Evolutionary conservation across 2,888 invertebrate genomes (phyloP).

Genomic region (Lacanobia oleracea): DNA sequence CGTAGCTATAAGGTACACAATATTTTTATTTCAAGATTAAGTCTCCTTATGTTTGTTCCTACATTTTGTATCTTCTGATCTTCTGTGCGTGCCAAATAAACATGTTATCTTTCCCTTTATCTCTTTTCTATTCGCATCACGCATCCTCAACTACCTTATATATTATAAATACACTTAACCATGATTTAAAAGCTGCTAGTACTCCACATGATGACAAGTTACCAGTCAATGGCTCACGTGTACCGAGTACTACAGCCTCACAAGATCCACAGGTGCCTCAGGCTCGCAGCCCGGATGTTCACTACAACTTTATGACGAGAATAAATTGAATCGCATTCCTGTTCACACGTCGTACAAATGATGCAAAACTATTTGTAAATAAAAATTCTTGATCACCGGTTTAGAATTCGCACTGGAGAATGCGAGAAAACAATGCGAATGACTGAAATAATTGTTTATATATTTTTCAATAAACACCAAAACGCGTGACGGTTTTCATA

Average conservation of each 20-base stretch:
- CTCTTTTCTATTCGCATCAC: neutral
- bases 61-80: too few species aligned
- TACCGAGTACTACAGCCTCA: neutral
- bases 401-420: neutral
- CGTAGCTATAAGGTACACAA: too few species aligned
- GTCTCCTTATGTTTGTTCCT: too few species aligned
- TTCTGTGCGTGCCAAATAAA: too few species aligned
- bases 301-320: slow-evolving; percentile 33
- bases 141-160: neutral
- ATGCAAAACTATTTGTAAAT: slow-evolving; percentile 15
- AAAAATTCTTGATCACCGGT: neutral
- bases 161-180: neutral
- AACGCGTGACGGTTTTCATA: neutral
- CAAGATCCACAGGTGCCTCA: slow-evolving; percentile 7
- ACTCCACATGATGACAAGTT: slow-evolving; percentile 17
- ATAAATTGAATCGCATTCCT: slow-evolving; percentile 50
- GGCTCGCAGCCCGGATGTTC: slow-evolving; percentile 23
- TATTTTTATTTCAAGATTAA: too few species aligned
- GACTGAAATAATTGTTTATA: neutral
- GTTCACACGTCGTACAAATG: slow-evolving; percentile 9
- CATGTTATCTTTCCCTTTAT: neutral
- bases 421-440: neutral
- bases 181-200: slow-evolving; percentile 22
- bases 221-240: neutral
- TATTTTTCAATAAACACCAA: neutral